Conservation (phyloP, 2,888 invertebrate genomes). For the Trilocha varians region DNA sequence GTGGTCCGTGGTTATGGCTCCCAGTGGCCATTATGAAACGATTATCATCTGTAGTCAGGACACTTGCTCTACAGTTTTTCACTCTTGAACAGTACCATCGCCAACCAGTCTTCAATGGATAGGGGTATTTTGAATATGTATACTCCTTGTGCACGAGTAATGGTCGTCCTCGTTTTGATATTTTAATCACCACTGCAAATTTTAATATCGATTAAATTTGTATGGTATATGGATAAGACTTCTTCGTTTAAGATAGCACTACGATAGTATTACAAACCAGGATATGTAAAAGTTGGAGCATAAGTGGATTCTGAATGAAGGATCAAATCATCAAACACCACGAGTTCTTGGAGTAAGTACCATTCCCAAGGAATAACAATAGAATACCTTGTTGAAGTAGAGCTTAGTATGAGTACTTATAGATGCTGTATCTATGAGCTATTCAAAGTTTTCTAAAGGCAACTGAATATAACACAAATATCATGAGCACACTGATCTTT, state of each 20-base stretch:
- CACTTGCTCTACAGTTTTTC: constrained; percentile 42
- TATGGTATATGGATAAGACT: background rate
- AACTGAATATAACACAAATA: no score
- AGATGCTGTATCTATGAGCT: no score
- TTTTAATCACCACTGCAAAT: constrained; percentile 26
- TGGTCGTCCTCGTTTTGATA: constrained; percentile 39
- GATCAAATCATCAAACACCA: no score
- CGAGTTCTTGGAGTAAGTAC: no score
- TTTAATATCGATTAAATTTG: constrained; percentile 4
- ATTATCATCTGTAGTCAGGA: constrained; percentile 34
- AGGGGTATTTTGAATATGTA: constrained; percentile 44
- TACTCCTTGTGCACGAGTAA: constrained; percentile 40
- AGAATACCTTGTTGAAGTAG: no score
- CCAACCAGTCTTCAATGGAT: constrained; percentile 40
- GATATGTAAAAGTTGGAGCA: no score
- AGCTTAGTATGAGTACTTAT: no score
- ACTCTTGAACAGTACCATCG: constrained; percentile 54
- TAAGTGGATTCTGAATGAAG: no score
- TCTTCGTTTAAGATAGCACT: background rate
- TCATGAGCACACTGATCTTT: no score
- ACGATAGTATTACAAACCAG: no score
- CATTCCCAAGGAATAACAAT: no score
- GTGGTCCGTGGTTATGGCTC: constrained; percentile 29
- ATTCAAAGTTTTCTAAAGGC: no score
- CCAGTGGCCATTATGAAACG: constrained; percentile 26